Percentiles rank a stretch among this genome's conserved stretches.
Evolutionary conservation across 2,888 invertebrate genomes (phyloP).

Genomic region (Pammene fasciana): DNA sequence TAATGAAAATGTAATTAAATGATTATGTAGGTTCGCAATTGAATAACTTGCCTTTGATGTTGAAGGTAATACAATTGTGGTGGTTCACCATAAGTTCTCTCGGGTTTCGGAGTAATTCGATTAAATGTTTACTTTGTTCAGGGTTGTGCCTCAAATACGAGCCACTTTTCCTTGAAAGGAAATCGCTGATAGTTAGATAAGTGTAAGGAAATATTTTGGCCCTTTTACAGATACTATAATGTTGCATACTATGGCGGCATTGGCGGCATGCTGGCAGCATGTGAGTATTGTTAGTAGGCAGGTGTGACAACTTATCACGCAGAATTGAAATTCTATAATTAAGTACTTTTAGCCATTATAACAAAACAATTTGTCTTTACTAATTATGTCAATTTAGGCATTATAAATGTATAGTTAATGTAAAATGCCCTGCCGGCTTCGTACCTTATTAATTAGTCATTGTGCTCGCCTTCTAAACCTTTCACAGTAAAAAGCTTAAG

Average conservation of each 20-base stretch:
- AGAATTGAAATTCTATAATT: too few species aligned
- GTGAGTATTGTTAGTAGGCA: too few species aligned
- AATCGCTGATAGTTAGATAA: constrained; percentile 5
- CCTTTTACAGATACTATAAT: neutral
- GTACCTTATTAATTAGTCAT: too few species aligned
- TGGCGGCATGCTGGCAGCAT: too few species aligned
- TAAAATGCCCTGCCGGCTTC: too few species aligned
- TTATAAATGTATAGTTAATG: too few species aligned
- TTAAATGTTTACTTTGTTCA: constrained; percentile 35
- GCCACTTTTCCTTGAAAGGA: constrained; percentile 20
- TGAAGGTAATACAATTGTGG: constrained; percentile 36
- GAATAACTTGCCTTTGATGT: constrained; percentile 31
- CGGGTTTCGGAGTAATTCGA: constrained; percentile 36
- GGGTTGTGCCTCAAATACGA: constrained; percentile 25
- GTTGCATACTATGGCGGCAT: neutral
- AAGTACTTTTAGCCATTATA: too few species aligned
- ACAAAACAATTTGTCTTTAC: too few species aligned
- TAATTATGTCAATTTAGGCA: too few species aligned
- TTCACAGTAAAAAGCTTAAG: too few species aligned
- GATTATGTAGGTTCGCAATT: neutral
- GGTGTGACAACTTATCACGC: too few species aligned
- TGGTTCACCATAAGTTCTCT: constrained; percentile 37
- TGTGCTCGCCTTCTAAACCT: too few species aligned
- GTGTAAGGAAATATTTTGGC: neutral
- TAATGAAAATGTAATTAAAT: neutral